Base-by-base conservation (phyloP, 2,113 vertebrate species). In the Fulica atra region DNA sequence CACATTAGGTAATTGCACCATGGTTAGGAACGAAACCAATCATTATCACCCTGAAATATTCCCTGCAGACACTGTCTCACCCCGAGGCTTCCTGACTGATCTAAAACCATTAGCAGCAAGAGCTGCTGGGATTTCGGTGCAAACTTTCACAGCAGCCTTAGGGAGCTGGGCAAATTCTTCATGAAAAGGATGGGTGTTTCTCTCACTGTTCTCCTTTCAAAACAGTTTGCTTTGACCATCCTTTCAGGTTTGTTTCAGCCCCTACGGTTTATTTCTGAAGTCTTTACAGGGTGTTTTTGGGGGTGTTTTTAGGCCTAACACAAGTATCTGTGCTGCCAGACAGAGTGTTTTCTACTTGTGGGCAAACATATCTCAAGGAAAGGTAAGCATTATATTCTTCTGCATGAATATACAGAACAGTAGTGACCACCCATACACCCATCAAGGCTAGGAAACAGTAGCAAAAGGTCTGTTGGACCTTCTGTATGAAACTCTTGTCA, bases 91-190 rank as follows among this genome's bases (percentile, higher is more conserved):
- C 56, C 79, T 81, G 70, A 89, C 77, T 90, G 74, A 91, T 77
- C 61, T 94, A 69, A 96, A 93, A 87, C 33, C 86, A 86, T 92
- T 89, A 79, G n/a, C 1, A 5, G 76, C 81, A 91, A 93, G 23
- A 86, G 25, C 80, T 93, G 65, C 77, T 72, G 77, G 50, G 81
- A 65, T 87, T 86, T 92, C 91, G 73, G 61, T 15, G 51, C 86
- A 82, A 33, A 66, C 28, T 84, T 88, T 42, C 86, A 36, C 53
- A 57, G 69, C 2, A 8, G 16, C 40, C 7, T 71, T 35, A 82
- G 33, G 48, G 21, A 86, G 15, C 28, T 19, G 29, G 38, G n/a
- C 9, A 81, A 86, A 68, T 24, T 79, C 81, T 54, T 81, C 57
- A 61, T 4, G 59, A 79, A 64, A 87, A 17, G 1, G 3, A 59